Conservation (phyloP, 2,797 vertebrate species). For the Oreonectes daqikongensis region DNA sequence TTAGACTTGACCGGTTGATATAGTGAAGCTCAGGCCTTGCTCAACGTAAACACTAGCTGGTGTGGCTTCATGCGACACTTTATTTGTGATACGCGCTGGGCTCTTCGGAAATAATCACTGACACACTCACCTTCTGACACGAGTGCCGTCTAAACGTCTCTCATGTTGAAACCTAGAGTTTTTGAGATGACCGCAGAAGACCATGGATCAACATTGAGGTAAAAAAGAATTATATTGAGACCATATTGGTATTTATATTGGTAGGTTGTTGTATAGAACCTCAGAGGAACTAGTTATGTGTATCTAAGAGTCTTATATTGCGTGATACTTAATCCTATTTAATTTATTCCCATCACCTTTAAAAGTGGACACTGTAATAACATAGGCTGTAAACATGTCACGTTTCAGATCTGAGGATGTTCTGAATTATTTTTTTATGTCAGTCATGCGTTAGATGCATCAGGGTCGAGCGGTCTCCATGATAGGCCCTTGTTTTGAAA, state of each 20-base stretch:
- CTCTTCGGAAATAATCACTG: background rate
- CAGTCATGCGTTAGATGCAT: conserved; percentile 8
- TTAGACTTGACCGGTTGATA: conserved; percentile 85
- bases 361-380: background rate
- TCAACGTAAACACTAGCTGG: conserved; percentile 81
- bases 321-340: background rate
- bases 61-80: conserved; percentile 55
- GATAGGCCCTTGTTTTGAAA: conserved; percentile 30
- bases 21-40: conserved; percentile 78
- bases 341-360: background rate
- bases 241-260: conserved; percentile 1
- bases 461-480: conserved; percentile 2
- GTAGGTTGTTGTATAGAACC: background rate
- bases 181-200: conserved; percentile 84
- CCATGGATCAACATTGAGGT: conserved; percentile 83
- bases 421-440: conserved; percentile 27
- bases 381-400: background rate
- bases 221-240: conserved; percentile 34
- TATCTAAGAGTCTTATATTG: background rate
- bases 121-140: conserved; percentile 32
- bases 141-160: conserved; percentile 11
- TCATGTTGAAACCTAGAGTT: conserved; percentile 47
- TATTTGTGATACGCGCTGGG: conserved; percentile 22
- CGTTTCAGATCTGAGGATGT: conserved; percentile 15
- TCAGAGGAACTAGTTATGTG: background rate